These are phyloP conservation scores for Epizoanthus fatuus DNA, from an alignment of 92 coral and sea anemone species.

Conservation along the genomic window DNA sequence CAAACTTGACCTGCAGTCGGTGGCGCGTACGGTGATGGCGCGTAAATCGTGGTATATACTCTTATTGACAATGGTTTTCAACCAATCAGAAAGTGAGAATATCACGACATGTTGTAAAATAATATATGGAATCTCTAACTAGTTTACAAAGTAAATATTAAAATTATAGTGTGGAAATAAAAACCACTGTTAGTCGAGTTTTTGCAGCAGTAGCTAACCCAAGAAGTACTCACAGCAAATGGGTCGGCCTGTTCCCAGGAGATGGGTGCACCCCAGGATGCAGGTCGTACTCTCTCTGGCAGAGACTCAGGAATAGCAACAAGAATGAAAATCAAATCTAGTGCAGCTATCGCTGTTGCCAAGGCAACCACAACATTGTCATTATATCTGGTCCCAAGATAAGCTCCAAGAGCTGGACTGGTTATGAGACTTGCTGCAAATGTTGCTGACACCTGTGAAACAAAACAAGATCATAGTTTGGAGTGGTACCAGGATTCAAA, in stretches of 20 bases:
- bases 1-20: too few relatives aligned
- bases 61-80: too few relatives aligned
- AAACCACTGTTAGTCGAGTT: neutral
- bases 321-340: conserved; percentile 90
- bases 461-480: neutral
- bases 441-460: conserved; percentile 94
- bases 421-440: conserved; percentile 98
- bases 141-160: too few relatives aligned
- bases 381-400: conserved; percentile 81
- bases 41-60: too few relatives aligned
- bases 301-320: conserved; percentile 97
- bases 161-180: too few relatives aligned
- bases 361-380: conserved; percentile 95
- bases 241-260: conserved; percentile 99
- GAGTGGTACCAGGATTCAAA: neutral
- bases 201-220: neutral
- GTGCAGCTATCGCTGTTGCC: conserved; percentile 94
- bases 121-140: too few relatives aligned
- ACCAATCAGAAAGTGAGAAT: too few relatives aligned
- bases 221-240: conserved; percentile 78
- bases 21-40: too few relatives aligned
- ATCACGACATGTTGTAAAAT: too few relatives aligned
- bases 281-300: conserved; percentile 98
- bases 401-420: conserved; percentile 98
- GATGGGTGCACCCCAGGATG: conserved; percentile 99